These are phyloP conservation scores for Lepus americanus DNA, from an alignment of 2,113 vertebrate species.

Conservation along the genomic window DNA sequence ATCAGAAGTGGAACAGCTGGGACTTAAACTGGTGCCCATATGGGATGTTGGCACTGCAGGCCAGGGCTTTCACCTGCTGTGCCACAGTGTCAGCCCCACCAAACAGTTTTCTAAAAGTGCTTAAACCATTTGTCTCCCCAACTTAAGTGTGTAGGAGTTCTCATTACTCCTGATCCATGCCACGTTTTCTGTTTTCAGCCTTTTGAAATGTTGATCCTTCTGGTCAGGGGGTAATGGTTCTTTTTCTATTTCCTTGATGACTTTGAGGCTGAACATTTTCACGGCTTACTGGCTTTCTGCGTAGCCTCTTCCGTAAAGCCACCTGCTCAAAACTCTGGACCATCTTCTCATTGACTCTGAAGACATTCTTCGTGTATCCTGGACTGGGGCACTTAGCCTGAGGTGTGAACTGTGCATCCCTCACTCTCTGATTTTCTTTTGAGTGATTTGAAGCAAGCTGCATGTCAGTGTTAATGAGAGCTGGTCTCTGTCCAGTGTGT, in stretches of 20 bases:
- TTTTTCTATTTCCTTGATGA: slow-evolving; percentile 29
- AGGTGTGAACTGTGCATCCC: background rate
- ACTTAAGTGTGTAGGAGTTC: background rate
- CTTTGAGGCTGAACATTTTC: background rate
- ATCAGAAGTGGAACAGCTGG: too few relatives aligned
- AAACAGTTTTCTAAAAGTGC: background rate
- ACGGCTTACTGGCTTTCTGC: background rate
- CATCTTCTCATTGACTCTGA: background rate
- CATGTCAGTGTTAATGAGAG: background rate
- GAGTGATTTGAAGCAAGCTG: background rate
- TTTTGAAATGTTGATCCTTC: background rate
- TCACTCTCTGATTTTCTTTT: background rate
- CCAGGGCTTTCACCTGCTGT: too few relatives aligned
- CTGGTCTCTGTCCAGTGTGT: background rate
- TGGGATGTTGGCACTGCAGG: too few relatives aligned
- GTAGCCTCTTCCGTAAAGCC: background rate
- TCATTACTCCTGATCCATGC: background rate
- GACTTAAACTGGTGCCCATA: too few relatives aligned
- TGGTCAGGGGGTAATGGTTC: background rate
- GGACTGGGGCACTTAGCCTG: background rate
- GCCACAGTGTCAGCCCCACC: too few relatives aligned
- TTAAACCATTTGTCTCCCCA: background rate
- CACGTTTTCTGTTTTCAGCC: background rate
- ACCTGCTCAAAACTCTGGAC: background rate
- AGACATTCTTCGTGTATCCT: background rate